A percentile compares a stretch with the other conserved stretches of the same genome.
Evolutionary conservation across 2,888 invertebrate species (phyloP).

Genomic region (Pinctada fucata): DNA sequence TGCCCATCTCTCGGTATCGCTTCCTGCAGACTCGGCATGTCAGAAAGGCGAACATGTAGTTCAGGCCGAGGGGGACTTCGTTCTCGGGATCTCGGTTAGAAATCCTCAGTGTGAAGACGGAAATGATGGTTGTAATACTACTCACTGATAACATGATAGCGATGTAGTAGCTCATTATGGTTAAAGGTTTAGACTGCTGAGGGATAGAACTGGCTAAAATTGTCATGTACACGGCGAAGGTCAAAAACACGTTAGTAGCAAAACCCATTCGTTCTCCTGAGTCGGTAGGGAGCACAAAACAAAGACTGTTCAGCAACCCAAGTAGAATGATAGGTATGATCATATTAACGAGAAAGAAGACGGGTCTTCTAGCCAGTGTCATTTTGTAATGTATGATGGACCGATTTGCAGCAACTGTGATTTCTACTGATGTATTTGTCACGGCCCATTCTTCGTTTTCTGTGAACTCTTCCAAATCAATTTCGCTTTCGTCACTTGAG

Average conservation of each 20-base stretch:
- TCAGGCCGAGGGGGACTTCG: constrained; percentile 23
- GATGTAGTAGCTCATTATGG: constrained; percentile 51
- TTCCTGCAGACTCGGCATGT: constrained; percentile 36
- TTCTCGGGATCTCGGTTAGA: constrained; percentile 35
- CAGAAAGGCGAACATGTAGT: constrained; percentile 28
- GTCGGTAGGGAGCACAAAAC: constrained; percentile 50
- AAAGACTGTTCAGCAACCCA: constrained; percentile 45
- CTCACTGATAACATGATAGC: constrained; percentile 51
- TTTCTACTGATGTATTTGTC: constrained; percentile 1
- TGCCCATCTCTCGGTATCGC: constrained; percentile 14
- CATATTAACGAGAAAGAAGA: constrained; percentile 49
- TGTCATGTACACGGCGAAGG: constrained; percentile 54
- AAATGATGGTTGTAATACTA: constrained; percentile 42
- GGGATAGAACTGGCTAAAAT: constrained; percentile 48
- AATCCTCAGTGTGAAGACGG: constrained; percentile 43
- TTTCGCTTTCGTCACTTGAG: constrained; percentile 11
- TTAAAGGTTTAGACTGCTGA: constrained; percentile 47
- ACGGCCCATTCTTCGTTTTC: constrained; percentile 42
- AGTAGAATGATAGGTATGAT: constrained; percentile 47
- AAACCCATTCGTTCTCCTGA: constrained; percentile 52
- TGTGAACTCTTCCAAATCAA: constrained; percentile 27
- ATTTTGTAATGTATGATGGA: constrained; percentile 29
- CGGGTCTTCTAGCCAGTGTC: constrained; percentile 39
- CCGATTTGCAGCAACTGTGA: constrained; percentile 21
- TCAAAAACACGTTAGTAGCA: constrained; percentile 51